Percentiles rank a stretch among this genome's conserved stretches.
Evolutionary conservation across 2,888 invertebrate species (phyloP).

Genomic region (Apoda limacodes): DNA sequence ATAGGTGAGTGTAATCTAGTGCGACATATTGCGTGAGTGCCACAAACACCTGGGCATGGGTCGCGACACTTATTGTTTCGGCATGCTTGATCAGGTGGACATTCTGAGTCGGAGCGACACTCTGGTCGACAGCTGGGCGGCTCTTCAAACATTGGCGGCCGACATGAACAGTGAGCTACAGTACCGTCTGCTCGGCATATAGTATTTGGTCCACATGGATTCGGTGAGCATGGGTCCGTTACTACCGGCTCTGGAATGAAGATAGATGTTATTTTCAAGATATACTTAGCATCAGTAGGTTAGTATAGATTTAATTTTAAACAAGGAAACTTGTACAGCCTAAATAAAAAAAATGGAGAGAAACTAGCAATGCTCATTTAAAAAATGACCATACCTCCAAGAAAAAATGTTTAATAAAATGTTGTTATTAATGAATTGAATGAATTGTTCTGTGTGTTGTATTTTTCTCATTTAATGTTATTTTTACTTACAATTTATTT

Average conservation of each 20-base stretch:
- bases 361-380: too few relatives aligned
- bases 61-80: conserved; percentile 75
- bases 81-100: conserved; percentile 73
- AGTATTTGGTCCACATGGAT: conserved; percentile 80
- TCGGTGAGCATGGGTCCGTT: conserved; percentile 73
- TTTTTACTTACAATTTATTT: too few relatives aligned
- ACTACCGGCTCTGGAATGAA: conserved; percentile 39
- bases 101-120: conserved; percentile 77
- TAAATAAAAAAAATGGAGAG: too few relatives aligned
- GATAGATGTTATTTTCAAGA: too few relatives aligned
- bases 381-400: too few relatives aligned
- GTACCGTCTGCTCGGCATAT: conserved; percentile 74
- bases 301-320: too few relatives aligned
- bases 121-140: conserved; percentile 84
- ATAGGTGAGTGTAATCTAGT: conserved; percentile 81
- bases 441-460: too few relatives aligned
- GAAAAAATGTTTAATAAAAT: too few relatives aligned
- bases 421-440: too few relatives aligned
- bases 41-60: conserved; percentile 83
- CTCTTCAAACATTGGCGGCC: conserved; percentile 74
- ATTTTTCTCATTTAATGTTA: too few relatives aligned
- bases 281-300: too few relatives aligned
- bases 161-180: conserved; percentile 78
- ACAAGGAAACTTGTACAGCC: too few relatives aligned
- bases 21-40: conserved; percentile 78